Conservation (phyloP, 2,113 vertebrate genomes). For the Salvelinus sp. region DNA sequence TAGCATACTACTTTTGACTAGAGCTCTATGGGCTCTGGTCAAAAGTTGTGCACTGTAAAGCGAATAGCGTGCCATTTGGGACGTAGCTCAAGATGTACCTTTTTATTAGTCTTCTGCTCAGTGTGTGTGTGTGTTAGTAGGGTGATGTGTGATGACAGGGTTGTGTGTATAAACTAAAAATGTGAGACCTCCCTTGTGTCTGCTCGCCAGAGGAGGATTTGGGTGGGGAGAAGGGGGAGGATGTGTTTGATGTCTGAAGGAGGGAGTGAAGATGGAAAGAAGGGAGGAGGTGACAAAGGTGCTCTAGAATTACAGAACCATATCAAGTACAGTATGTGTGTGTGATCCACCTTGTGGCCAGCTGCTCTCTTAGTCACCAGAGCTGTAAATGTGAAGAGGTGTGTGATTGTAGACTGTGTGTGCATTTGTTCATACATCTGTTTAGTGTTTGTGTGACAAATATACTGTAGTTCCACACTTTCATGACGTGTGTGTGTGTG, state of each 20-base stretch:
- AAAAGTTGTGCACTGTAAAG: too few species aligned
- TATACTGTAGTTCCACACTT: not conserved
- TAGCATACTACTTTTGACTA: too few species aligned
- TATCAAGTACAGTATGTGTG: not conserved
- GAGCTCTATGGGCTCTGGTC: too few species aligned
- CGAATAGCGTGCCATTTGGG: too few species aligned
- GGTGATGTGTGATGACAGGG: not conserved
- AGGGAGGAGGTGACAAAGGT: not conserved
- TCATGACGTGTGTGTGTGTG: slow-evolving; percentile 1
- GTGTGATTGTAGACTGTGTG: not conserved
- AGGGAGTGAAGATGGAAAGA: not conserved
- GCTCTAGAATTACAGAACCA: not conserved
- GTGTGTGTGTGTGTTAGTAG: not conserved
- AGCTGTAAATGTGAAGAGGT: not conserved
- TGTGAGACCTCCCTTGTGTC: not conserved
- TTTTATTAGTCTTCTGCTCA: not conserved
- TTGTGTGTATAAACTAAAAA: not conserved
- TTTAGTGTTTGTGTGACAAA: not conserved
- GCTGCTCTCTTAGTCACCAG: not conserved
- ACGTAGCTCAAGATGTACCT: too few species aligned
- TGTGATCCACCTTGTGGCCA: slow-evolving; percentile 9
- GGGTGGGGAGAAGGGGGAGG: not conserved
- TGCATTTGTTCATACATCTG: not conserved
- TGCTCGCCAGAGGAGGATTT: not conserved
- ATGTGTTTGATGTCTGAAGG: slow-evolving; percentile 13